phyloP scores from a whole-genome alignment of 2,113 vertebrate species.

The Cisticola juncidis region DNA sequence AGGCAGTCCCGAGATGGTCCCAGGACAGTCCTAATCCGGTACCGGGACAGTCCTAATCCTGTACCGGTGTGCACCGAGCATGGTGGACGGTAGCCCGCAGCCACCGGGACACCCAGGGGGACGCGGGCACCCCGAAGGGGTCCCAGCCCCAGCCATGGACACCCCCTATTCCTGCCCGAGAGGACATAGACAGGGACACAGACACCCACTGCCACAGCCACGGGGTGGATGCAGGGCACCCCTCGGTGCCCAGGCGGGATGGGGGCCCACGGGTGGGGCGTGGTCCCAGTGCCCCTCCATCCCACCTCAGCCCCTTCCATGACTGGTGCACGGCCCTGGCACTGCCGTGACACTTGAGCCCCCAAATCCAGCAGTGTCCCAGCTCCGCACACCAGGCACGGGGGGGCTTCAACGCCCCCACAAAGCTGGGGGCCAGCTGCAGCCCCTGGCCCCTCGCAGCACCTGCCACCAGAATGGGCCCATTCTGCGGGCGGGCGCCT shows the following conservation, averaged over 20 bases:
- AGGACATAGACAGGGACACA: accelerated
- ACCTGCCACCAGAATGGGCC: conserved; percentile 13
- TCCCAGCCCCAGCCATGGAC: background rate
- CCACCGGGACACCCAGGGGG: accelerated
- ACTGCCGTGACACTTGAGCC: accelerated
- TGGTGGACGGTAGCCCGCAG: accelerated
- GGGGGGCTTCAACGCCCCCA: background rate
- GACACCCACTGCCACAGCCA: background rate
- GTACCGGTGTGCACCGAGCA: accelerated
- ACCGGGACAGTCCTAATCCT: accelerated
- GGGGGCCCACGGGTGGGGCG: accelerated
- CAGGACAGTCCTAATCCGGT: accelerated
- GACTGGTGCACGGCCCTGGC: accelerated
- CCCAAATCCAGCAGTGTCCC: background rate
- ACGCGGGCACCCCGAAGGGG: background rate
- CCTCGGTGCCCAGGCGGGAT: too few species aligned
- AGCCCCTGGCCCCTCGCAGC: background rate
- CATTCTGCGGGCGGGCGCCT: background rate
- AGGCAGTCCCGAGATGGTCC: too few species aligned
- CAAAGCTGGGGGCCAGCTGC: background rate
- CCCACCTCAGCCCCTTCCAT: background rate
- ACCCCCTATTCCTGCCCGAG: background rate
- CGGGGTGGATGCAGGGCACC: background rate
- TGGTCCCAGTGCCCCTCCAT: background rate
- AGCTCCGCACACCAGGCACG: background rate